These are phyloP conservation scores for Drosophila sturtevanti DNA, from an alignment of 1,140 invertebrate species.

Conservation along the genomic window DNA sequence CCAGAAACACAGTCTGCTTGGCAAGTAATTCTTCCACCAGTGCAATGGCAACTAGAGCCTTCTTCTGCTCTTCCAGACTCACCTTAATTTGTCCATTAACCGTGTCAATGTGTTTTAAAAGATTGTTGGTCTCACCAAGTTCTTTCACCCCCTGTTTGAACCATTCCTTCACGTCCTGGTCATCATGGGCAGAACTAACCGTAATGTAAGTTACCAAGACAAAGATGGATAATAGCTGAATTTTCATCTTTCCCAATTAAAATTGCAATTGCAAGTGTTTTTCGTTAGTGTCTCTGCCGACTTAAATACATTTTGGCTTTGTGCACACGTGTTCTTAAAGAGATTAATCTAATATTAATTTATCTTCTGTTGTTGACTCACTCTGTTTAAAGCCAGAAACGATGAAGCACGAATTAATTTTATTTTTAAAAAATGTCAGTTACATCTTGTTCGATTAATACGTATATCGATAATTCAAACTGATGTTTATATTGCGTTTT, in stretches of 20 bases:
- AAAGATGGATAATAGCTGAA: slow-evolving; percentile 18
- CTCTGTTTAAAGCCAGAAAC: neutral
- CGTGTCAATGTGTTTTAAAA: slow-evolving; percentile 26
- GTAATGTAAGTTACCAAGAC: slow-evolving; percentile 28
- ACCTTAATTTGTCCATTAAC: slow-evolving; percentile 35
- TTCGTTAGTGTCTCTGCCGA: neutral
- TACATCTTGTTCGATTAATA: neutral
- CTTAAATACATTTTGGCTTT: slow-evolving; percentile 50
- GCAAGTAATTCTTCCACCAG: slow-evolving; percentile 30
- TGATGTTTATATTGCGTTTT: no score
- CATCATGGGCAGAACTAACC: neutral
- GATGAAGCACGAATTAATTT: neutral
- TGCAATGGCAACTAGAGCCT: slow-evolving; percentile 28
- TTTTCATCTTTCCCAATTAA: slow-evolving; percentile 38
- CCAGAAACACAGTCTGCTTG: slow-evolving; percentile 23
- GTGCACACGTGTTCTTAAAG: slow-evolving; percentile 39
- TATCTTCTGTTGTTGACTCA: neutral
- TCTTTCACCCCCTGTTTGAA: slow-evolving; percentile 40
- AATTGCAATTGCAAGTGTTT: slow-evolving; percentile 40
- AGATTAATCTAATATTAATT: slow-evolving; percentile 15
- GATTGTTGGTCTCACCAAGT: slow-evolving; percentile 30
- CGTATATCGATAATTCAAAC: neutral
- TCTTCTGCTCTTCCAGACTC: slow-evolving; percentile 35
- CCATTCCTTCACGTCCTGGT: slow-evolving; percentile 21
- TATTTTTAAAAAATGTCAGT: neutral